Evolutionary conservation across 2,113 vertebrate genomes (phyloP).

Genomic region (Passer montanus): DNA sequence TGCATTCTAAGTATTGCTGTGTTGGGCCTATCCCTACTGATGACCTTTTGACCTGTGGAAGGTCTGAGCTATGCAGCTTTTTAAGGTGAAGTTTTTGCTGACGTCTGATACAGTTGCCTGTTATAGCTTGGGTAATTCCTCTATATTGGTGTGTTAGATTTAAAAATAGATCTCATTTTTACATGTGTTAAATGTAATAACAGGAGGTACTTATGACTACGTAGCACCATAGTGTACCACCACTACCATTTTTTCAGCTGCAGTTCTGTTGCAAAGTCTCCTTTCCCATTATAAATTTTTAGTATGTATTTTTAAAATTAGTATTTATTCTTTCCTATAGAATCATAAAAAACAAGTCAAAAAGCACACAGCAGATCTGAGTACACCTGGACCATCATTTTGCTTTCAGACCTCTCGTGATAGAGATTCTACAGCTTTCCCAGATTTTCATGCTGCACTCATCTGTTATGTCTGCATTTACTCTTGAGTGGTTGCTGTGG

Average conservation of each 20-base stretch:
- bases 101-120: neutral
- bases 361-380: neutral
- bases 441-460: constrained; percentile 6
- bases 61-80: neutral
- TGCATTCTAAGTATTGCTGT: neutral
- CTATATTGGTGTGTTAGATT: neutral
- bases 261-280: neutral
- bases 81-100: neutral
- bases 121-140: neutral
- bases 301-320: neutral
- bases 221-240: neutral
- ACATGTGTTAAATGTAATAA: neutral
- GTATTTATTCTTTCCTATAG: neutral
- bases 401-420: neutral
- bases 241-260: neutral
- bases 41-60: neutral
- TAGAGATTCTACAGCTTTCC: neutral
- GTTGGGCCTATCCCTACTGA: neutral
- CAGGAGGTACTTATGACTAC: neutral
- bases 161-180: neutral
- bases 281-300: neutral
- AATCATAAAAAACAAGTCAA: neutral
- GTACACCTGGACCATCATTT: neutral
- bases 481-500: neutral
- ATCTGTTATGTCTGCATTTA: constrained; percentile 20